A percentile compares a stretch with the other conserved stretches of the same genome.
Conservation (phyloP, 92 coral and sea anemone genomes). For the Paragorgia papillata region DNA sequence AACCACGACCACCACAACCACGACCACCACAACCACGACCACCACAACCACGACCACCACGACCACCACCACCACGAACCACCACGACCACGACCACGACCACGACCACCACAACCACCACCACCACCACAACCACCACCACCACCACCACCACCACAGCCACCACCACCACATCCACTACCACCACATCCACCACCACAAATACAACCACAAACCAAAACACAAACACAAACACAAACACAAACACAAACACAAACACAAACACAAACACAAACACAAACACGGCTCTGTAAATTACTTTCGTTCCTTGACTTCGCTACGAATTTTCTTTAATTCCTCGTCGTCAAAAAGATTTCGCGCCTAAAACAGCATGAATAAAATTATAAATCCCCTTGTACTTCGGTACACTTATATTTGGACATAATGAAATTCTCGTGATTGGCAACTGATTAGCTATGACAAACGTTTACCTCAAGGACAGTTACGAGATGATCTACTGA, state of each 20-base stretch:
- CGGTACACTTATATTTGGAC: neutral
- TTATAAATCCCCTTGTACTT: neutral
- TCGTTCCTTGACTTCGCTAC: conserved; percentile 73
- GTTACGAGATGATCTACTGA: conserved; percentile 63
- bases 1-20: too few relatives aligned
- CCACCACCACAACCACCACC: too few relatives aligned
- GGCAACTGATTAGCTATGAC: too few relatives aligned
- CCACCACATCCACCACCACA: too few relatives aligned
- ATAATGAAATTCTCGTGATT: neutral
- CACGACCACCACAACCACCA: too few relatives aligned
- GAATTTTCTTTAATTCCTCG: conserved; percentile 69
- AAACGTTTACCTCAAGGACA: conserved; percentile 80
- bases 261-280: too few relatives aligned
- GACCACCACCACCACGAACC: too few relatives aligned
- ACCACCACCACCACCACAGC: neutral
- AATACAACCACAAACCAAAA: too few relatives aligned
- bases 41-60: neutral
- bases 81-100: too few relatives aligned
- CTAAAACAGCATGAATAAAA: conserved; percentile 36
- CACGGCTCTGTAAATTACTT: conserved; percentile 52
- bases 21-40: neutral
- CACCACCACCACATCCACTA: neutral
- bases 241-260: too few relatives aligned
- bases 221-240: too few relatives aligned
- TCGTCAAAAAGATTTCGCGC: conserved; percentile 74